Evolutionary conservation across 2,113 vertebrate species (phyloP).

Genomic region (Corythornis cristatus): DNA sequence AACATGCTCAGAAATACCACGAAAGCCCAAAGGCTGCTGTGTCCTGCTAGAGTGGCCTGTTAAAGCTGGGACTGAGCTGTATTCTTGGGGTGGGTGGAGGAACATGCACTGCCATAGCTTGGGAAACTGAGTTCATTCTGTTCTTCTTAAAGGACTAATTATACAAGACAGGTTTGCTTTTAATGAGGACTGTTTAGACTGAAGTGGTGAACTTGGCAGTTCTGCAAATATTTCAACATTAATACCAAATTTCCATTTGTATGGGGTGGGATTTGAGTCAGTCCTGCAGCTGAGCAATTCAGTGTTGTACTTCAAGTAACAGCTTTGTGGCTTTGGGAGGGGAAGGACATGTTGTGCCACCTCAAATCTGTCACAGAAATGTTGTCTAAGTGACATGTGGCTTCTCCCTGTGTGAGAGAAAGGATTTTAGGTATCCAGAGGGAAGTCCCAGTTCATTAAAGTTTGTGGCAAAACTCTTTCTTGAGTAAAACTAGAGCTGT

Average conservation of each 20-base stretch:
- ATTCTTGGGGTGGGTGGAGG: background rate
- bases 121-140: background rate
- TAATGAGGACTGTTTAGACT: background rate
- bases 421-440: background rate
- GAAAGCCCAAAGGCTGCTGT: background rate
- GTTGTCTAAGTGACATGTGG: background rate
- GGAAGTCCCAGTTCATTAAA: background rate
- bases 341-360: background rate
- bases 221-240: background rate
- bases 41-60: background rate
- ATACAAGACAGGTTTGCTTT: background rate
- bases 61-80: background rate
- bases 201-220: background rate
- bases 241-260: background rate
- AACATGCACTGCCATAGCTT: rapidly evolving
- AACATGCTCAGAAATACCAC: background rate
- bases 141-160: background rate
- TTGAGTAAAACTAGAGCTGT: background rate
- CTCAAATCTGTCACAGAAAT: background rate
- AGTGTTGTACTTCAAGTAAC: background rate
- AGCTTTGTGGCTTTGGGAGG: background rate
- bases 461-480: background rate
- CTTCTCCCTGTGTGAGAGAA: background rate
- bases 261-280: background rate
- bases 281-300: background rate